phyloP scores from a whole-genome alignment of 2,888 invertebrate species.

The Mythimna lalbum region DNA sequence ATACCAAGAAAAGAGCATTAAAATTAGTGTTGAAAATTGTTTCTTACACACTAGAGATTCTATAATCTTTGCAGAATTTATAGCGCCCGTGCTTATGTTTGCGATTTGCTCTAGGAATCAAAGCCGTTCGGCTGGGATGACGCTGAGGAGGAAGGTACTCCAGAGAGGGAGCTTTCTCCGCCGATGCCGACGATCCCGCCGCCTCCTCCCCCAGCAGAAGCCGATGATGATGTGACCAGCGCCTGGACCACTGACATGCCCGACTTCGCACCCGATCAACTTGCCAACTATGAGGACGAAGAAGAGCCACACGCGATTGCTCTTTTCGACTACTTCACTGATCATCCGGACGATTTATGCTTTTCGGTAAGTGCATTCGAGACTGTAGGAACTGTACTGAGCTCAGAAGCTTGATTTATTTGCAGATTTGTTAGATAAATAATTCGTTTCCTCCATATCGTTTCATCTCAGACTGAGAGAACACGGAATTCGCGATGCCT shows the following conservation, averaged over 20 bases:
- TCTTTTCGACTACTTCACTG: constrained; percentile 94
- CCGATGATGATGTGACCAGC: constrained; percentile 78
- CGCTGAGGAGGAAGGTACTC: constrained; percentile 71
- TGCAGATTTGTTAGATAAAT: constrained; percentile 1
- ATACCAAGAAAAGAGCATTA: constrained; percentile 35
- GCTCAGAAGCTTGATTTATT: constrained; percentile 18
- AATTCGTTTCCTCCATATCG: background rate
- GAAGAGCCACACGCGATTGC: constrained; percentile 94
- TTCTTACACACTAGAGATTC: constrained; percentile 16
- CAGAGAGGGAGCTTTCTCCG: constrained; percentile 90
- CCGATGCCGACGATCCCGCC: constrained; percentile 96
- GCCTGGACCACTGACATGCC: constrained; percentile 73
- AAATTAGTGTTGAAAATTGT: constrained; percentile 51
- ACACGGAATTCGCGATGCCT: constrained; percentile 11
- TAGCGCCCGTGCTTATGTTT: constrained; percentile 8
- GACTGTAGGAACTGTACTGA: background rate
- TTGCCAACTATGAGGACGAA: constrained; percentile 65
- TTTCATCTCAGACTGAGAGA: constrained; percentile 15
- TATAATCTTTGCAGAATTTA: constrained; percentile 7
- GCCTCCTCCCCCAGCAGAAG: constrained; percentile 92
- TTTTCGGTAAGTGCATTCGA: constrained; percentile 92
- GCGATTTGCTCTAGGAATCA: constrained; percentile 74
- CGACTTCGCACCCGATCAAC: constrained; percentile 56
- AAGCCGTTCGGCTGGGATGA: constrained; percentile 81
- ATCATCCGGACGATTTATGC: constrained; percentile 94